Evolutionary conservation across 2,888 invertebrate genomes (phyloP), one percentile per base, ranked within the genome.

Genomic region (Terebella lapidaria): DNA sequence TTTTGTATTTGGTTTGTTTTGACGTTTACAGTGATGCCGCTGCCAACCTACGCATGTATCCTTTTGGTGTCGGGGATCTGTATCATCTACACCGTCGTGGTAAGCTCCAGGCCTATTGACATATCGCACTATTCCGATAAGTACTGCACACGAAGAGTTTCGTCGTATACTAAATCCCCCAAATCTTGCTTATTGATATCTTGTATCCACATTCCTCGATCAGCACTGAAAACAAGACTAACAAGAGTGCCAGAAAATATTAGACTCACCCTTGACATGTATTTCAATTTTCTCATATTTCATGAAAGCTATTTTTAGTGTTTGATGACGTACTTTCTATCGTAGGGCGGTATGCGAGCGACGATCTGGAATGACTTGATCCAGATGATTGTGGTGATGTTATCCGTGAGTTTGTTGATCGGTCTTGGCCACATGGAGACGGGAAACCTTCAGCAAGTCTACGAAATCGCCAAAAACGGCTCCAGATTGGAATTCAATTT

Each of bases 51-150:
- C 58, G 60, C 71, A 18, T 74, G 74, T 1, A 74, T 81, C 25
- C 65, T 74, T 1, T 66, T 73, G 2, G 80, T 80, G 4, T 81
- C 81, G 0, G 54, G 73, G 0, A 72, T 82, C 1, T 79, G 81
- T 55, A 79, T 81, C 3, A 72, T 81, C 55, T 82, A 82, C 67
- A 81, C 82, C 27, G 75, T 78, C 10, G 54, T 81, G 64, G 82
- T 82, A 67, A 71, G 76, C 67, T 5, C 22, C 10, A n/a, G 42
- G 42, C n/a, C n/a, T n/a, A n/a, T n/a, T n/a, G n/a, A n/a, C n/a
- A n/a, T n/a, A n/a, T n/a, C n/a, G n/a, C n/a, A n/a, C n/a, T n/a
- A n/a, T n/a, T n/a, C n/a, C n/a, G n/a, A n/a, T n/a, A n/a, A n/a
- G n/a, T n/a, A n/a, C n/a, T n/a, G n/a, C n/a, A n/a, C n/a, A n/a